Conservation (phyloP, 2,113 vertebrate genomes). For the Hepsetus odoe region DNA sequence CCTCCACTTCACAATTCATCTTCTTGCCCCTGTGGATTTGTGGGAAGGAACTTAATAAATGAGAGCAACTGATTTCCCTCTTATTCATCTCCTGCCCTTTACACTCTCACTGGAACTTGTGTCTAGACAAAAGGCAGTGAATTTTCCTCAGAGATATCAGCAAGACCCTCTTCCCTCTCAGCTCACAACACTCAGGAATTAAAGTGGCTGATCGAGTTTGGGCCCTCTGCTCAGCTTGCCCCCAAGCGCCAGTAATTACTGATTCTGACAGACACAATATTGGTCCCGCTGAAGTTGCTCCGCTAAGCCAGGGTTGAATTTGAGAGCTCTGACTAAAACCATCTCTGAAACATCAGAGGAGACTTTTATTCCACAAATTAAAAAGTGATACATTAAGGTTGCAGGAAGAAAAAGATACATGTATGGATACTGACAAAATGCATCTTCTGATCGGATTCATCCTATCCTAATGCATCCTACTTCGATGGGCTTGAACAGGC, state of each 20-base stretch:
- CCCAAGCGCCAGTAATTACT: conserved; percentile 45
- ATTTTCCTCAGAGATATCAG: conserved; percentile 27
- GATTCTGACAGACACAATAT: conserved; percentile 50
- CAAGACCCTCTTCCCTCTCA: background rate
- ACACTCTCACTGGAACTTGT: conserved; percentile 27
- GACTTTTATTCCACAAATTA: conserved; percentile 29
- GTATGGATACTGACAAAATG: conserved; percentile 31
- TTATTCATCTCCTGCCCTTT: conserved; percentile 28
- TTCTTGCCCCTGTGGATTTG: conserved; percentile 14
- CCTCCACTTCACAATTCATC: background rate
- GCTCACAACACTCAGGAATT: conserved; percentile 29
- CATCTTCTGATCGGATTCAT: conserved; percentile 26
- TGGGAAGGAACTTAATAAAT: conserved; percentile 19
- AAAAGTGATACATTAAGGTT: conserved; percentile 24
- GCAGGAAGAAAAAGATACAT: conserved; percentile 5
- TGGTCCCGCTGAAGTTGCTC: background rate
- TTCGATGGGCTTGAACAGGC: conserved; percentile 24
- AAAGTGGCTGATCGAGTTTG: conserved; percentile 30
- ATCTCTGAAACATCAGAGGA: conserved; percentile 11
- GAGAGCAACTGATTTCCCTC: conserved; percentile 24
- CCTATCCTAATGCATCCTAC: conserved; percentile 3
- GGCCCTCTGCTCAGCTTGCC: background rate
- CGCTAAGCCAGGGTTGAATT: conserved; percentile 35
- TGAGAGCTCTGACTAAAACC: background rate
- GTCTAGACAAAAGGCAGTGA: conserved; percentile 32